These are phyloP conservation scores for Turritopsis rubra DNA, from an alignment of 30 jellyfish, hydroid and myxozoan species.

Conservation along the genomic window DNA sequence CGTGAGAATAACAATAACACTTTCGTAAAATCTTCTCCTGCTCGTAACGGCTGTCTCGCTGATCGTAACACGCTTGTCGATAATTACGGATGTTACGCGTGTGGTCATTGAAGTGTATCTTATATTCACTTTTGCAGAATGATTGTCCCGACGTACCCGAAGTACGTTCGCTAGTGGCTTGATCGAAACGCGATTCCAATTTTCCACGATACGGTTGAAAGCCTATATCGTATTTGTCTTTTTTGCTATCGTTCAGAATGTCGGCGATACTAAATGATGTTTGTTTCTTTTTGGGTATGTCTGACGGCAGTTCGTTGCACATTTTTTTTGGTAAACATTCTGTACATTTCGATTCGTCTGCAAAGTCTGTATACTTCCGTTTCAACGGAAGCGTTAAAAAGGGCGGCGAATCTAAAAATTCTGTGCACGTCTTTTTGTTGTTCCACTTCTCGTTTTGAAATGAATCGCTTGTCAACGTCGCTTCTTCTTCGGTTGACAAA, in stretches of 20 bases:
- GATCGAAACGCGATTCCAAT: background rate
- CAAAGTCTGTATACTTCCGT: background rate
- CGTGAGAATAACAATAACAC: background rate
- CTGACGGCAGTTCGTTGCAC: background rate
- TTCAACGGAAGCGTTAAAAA: background rate
- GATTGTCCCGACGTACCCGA: background rate
- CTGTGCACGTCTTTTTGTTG: background rate
- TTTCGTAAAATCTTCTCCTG: background rate
- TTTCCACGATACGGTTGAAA: background rate
- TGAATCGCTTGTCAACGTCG: background rate
- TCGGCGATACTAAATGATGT: background rate
- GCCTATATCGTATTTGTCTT: background rate
- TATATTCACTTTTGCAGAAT: background rate
- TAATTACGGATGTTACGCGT: background rate
- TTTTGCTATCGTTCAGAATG: background rate
- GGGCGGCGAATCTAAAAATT: background rate
- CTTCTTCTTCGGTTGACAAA: conserved; percentile 23
- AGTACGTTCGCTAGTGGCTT: background rate
- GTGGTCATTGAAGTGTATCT: background rate
- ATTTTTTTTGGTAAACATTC: background rate
- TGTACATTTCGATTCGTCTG: background rate
- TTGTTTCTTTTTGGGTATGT: background rate
- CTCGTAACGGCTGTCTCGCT: background rate
- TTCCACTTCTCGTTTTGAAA: background rate
- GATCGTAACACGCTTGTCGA: background rate